phyloP scores from a whole-genome alignment of 2,113 vertebrate species.

The Eurystomus gularis region DNA sequence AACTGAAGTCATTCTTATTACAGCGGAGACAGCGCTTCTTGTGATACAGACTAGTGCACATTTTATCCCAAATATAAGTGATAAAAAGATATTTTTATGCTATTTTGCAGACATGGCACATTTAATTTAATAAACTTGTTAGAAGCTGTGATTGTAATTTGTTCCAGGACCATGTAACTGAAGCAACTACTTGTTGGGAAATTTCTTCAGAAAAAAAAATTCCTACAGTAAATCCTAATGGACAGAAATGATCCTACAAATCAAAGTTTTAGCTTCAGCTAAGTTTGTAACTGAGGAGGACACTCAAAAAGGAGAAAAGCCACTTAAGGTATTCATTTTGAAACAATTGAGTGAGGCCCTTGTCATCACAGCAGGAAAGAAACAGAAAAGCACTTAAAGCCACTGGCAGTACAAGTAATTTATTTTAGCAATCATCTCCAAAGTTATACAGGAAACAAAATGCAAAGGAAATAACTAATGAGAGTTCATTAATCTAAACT shows the following conservation, averaged over 20 bases:
- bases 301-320: slow-evolving; percentile 43
- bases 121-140: background rate
- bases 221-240: background rate
- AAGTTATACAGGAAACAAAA: slow-evolving; percentile 69
- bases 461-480: slow-evolving; percentile 69
- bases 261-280: slow-evolving; percentile 22
- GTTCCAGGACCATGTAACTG: background rate
- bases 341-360: slow-evolving; percentile 68
- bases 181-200: background rate
- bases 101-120: background rate
- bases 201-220: background rate
- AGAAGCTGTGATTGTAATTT: background rate
- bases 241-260: background rate
- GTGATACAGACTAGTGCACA: background rate
- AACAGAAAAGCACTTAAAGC: slow-evolving; percentile 60
- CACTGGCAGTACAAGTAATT: slow-evolving; percentile 57
- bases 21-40: background rate
- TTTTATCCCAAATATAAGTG: background rate
- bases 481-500: slow-evolving; percentile 60
- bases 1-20: background rate
- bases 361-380: slow-evolving; percentile 66
- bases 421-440: slow-evolving; percentile 68
- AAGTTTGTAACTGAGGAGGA: slow-evolving; percentile 34
- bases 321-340: slow-evolving; percentile 53
- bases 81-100: background rate